These are phyloP conservation scores for Caenorhabditis sinica DNA, from an alignment of 2,888 invertebrate species.

Conservation along the genomic window DNA sequence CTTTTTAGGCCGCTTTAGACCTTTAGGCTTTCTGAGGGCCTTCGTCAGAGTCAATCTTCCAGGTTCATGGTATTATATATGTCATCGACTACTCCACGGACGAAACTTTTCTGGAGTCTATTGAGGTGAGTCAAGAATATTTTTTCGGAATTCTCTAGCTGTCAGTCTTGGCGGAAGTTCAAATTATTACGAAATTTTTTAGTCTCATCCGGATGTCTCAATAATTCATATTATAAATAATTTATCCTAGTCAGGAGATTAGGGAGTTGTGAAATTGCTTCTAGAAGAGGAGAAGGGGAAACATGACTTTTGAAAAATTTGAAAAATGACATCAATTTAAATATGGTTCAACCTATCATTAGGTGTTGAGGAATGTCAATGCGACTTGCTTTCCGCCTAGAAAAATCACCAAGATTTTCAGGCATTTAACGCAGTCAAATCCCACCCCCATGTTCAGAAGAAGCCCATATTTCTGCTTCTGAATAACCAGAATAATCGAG, in stretches of 20 bases:
- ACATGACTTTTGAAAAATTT: not conserved
- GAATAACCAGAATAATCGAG: conserved; percentile 76
- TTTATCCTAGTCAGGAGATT: not conserved
- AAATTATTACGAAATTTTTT: conserved; percentile 21
- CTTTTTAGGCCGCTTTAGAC: no score
- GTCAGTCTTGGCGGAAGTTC: no score
- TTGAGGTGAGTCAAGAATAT: conserved; percentile 63
- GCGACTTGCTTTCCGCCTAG: no score
- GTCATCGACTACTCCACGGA: conserved; percentile 57
- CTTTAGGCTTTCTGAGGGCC: no score
- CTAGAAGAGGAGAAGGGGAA: not conserved
- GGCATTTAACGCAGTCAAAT: conserved; percentile 65
- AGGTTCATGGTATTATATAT: conserved; percentile 68
- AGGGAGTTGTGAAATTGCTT: not conserved
- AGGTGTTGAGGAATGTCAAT: no score
- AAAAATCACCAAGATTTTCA: conserved; percentile 19
- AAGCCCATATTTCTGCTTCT: conserved; percentile 79
- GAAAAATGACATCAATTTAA: not conserved
- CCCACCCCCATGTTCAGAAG: conserved; percentile 67
- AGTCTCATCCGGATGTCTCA: not conserved
- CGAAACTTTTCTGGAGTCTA: conserved; percentile 51
- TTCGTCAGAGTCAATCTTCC: no score
- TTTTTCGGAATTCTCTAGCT: no score
- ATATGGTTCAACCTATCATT: no score
- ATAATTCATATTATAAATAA: no score